A percentile compares a stretch with the other conserved stretches of the same genome.
Evolutionary conservation across 2,113 vertebrate genomes (phyloP).

Genomic region (Eubucco bourcierii): DNA sequence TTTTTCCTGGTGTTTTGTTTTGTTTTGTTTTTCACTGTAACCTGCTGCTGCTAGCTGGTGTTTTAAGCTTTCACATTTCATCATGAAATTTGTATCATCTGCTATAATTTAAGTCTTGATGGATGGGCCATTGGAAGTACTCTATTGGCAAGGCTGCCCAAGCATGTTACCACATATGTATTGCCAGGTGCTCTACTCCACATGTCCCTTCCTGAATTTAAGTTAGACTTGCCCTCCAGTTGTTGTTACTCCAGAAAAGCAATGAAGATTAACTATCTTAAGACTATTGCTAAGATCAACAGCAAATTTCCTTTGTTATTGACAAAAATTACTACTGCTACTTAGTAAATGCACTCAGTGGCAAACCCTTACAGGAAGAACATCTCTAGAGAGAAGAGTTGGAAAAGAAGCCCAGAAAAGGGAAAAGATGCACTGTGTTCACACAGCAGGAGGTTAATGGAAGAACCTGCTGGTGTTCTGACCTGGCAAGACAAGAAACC

Average conservation of each 20-base stretch:
- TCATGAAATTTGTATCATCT: constrained; percentile 34
- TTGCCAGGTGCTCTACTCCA: not conserved
- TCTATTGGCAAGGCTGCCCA: not conserved
- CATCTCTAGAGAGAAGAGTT: not conserved
- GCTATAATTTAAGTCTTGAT: not conserved
- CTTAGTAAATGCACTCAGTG: not conserved
- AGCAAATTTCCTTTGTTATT: not conserved
- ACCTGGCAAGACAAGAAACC: not conserved
- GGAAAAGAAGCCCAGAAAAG: not conserved
- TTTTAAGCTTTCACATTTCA: constrained; percentile 20
- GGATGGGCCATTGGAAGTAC: not conserved
- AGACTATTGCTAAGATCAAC: not conserved
- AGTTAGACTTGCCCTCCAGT: not conserved
- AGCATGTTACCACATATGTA: not conserved
- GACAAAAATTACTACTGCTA: not conserved
- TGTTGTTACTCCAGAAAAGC: not conserved
- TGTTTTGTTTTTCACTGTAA: not conserved
- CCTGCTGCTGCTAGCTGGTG: not conserved
- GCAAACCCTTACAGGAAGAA: not conserved
- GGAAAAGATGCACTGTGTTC: not conserved
- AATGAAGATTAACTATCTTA: not conserved
- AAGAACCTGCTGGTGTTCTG: constrained; percentile 1
- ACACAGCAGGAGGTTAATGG: not conserved
- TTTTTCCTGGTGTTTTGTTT: not conserved
- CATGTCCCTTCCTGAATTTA: not conserved